Evolutionary conservation across 2,888 invertebrate species (phyloP).

Genomic region (Aquatica leii): DNA sequence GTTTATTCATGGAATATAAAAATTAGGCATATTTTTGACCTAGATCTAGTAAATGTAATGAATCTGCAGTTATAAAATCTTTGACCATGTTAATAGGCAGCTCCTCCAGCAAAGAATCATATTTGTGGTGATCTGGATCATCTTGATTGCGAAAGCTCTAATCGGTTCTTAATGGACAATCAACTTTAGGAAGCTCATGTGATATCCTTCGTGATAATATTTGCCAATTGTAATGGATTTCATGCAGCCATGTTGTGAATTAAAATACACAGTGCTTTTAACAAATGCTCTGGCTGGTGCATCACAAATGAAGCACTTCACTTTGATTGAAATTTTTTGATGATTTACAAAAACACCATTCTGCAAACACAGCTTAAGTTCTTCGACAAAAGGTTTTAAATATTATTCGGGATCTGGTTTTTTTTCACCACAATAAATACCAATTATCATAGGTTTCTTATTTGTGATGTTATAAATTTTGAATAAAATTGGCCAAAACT

Average conservation of each 20-base stretch:
- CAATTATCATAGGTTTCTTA: constrained; percentile 33
- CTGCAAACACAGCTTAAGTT: constrained; percentile 31
- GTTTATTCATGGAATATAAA: constrained; percentile 20
- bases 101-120: no score
- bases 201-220: constrained; percentile 22
- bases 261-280: constrained; percentile 24
- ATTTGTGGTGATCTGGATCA: no score
- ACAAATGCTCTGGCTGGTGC: constrained; percentile 34
- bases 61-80: no score
- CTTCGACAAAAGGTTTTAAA: constrained; percentile 36
- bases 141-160: constrained; percentile 19
- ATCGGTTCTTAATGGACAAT: constrained; percentile 17
- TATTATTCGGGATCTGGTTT: constrained; percentile 37
- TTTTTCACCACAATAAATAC: constrained; percentile 38
- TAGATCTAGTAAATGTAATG: constrained; percentile 35
- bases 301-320: constrained; percentile 40
- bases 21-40: no score
- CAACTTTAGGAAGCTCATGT: constrained; percentile 27
- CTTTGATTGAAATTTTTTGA: constrained; percentile 19
- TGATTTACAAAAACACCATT: constrained; percentile 23
- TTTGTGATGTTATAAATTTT: constrained; percentile 27
- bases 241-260: constrained; percentile 22
- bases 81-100: no score
- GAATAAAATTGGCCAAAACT: constrained; percentile 40
- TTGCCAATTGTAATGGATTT: constrained; percentile 22